Evolutionary conservation across 2,113 vertebrate genomes (phyloP).

Genomic region (Ameiurus melas): DNA sequence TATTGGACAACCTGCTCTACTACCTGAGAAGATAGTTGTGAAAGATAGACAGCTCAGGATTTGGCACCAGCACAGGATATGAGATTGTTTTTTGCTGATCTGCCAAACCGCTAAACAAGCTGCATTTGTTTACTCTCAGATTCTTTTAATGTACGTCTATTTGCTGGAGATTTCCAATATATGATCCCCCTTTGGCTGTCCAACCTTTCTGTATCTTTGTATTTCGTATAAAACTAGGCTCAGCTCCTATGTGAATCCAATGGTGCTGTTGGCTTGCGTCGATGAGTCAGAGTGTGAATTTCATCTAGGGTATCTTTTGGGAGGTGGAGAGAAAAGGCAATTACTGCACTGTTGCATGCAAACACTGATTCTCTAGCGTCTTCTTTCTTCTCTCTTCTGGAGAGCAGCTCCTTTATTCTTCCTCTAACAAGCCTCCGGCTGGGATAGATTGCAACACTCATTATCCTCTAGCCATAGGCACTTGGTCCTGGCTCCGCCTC

Average conservation of each 20-base stretch:
- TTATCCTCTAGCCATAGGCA: conserved; percentile 9
- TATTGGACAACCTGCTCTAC: too few relatives aligned
- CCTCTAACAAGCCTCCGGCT: conserved; percentile 2
- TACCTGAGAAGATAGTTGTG: background rate
- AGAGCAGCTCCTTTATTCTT: conserved; percentile 23
- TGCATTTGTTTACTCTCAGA: background rate
- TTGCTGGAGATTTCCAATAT: background rate
- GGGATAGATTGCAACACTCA: conserved; percentile 11
- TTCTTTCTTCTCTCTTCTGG: conserved; percentile 6
- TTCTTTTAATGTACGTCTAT: background rate
- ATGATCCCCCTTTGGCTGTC: background rate
- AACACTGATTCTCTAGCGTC: conserved; percentile 16
- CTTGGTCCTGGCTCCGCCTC: background rate
- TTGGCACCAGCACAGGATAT: background rate
- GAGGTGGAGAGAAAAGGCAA: conserved; percentile 16
- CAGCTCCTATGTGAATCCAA: background rate
- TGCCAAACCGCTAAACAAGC: background rate
- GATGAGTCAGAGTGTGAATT: conserved; percentile 13
- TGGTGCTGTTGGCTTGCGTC: background rate
- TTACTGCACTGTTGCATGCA: conserved; percentile 23
- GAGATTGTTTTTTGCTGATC: background rate
- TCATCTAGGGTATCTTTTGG: background rate
- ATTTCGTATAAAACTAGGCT: background rate
- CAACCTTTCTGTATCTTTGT: background rate
- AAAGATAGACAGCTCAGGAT: background rate